Evolutionary conservation across 2,797 vertebrate genomes (phyloP).

Genomic region (Pseudomugil tenellus): DNA sequence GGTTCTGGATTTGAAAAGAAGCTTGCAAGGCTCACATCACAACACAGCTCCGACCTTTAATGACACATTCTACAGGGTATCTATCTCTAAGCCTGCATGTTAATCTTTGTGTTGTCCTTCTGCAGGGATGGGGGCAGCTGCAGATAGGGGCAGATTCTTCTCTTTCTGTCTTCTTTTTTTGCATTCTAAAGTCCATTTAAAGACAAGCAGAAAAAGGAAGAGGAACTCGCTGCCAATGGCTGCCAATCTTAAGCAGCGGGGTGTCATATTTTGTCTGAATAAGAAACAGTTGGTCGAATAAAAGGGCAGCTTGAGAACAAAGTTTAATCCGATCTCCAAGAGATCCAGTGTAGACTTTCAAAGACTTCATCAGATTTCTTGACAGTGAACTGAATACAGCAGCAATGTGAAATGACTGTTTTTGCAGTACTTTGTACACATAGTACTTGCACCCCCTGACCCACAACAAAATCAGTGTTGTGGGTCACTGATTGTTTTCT

Average conservation of each 20-base stretch:
- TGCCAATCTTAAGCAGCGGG: slow-evolving; percentile 32
- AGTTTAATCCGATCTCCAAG: slow-evolving; percentile 44
- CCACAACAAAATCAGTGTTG: slow-evolving; percentile 31
- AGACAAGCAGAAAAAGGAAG: slow-evolving; percentile 31
- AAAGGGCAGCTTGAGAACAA: slow-evolving; percentile 53
- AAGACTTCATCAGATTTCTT: slow-evolving; percentile 41
- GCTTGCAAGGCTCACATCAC: slow-evolving; percentile 56
- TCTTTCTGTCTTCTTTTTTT: slow-evolving; percentile 18
- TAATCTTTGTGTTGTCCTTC: slow-evolving; percentile 55
- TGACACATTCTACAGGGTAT: slow-evolving; percentile 70
- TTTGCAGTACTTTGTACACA: slow-evolving; percentile 67
- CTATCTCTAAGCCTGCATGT: slow-evolving; percentile 69
- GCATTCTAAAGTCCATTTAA: slow-evolving; percentile 43
- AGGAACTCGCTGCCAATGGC: slow-evolving; percentile 28
- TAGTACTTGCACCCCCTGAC: slow-evolving; percentile 67
- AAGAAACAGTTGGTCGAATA: slow-evolving; percentile 50
- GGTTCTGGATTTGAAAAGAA: slow-evolving; percentile 63
- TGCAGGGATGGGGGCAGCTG: slow-evolving; percentile 72
- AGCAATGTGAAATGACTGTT: slow-evolving; percentile 48
- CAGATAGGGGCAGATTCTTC: slow-evolving; percentile 79
- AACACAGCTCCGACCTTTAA: slow-evolving; percentile 59
- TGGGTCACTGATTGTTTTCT: background rate
- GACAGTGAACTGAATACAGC: slow-evolving; percentile 44
- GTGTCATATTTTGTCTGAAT: slow-evolving; percentile 59
- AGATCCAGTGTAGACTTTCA: slow-evolving; percentile 16